Evolutionary conservation across 1,140 invertebrate species (phyloP).

Genomic region (Dufourea novaeangliae): DNA sequence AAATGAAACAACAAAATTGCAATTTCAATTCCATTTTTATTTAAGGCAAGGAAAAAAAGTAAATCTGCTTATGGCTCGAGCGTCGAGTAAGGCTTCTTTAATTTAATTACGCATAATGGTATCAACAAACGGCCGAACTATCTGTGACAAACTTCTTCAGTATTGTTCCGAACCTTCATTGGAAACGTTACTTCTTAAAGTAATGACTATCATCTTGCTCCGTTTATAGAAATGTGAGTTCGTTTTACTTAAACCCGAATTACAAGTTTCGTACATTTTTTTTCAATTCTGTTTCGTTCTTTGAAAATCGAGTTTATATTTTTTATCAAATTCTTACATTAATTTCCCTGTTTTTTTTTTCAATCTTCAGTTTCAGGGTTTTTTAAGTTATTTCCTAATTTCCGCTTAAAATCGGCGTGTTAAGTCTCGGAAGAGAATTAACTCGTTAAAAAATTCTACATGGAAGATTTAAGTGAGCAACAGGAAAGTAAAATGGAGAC

Average conservation of each 20-base stretch:
- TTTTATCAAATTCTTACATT: constrained; percentile 25
- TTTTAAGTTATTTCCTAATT: constrained; percentile 66
- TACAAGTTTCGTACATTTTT: too few species aligned
- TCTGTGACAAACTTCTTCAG: constrained; percentile 66
- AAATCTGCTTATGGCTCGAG: constrained; percentile 75
- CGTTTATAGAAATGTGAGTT: constrained; percentile 48
- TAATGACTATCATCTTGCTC: constrained; percentile 5
- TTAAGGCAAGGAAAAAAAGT: constrained; percentile 67
- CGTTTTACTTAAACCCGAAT: constrained; percentile 19
- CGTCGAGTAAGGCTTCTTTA: constrained; percentile 73
- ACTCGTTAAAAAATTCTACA: not conserved
- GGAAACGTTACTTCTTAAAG: constrained; percentile 10
- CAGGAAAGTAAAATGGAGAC: not conserved
- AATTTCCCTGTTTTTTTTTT: constrained; percentile 38
- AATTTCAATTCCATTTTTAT: constrained; percentile 63
- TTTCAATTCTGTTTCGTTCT: not conserved
- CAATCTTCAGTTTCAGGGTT: constrained; percentile 65
- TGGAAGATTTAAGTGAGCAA: constrained; percentile 39
- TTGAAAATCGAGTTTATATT: not conserved
- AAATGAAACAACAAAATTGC: constrained; percentile 13
- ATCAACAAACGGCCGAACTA: constrained; percentile 75
- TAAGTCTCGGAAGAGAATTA: constrained; percentile 20
- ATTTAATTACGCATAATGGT: constrained; percentile 77
- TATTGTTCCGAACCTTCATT: constrained; percentile 65
- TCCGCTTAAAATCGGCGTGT: constrained; percentile 32